Base-by-base conservation (phyloP, 2,113 vertebrate species). In the Pipra filicauda region DNA sequence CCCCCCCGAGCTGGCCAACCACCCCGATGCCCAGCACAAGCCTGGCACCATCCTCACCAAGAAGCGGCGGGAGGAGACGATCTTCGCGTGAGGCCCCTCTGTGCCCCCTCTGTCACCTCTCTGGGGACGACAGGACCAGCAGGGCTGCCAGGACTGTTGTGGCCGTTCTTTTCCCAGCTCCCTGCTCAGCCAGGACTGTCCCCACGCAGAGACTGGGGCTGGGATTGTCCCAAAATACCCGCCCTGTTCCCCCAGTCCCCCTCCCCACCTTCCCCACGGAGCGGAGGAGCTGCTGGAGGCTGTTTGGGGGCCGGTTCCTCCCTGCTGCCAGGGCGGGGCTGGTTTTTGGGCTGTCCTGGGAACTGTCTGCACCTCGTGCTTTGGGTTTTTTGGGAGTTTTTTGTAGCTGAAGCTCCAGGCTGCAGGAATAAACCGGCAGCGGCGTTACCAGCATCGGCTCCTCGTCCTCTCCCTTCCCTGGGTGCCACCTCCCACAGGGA, bases 31-130 rank as follows among this genome's bases (percentile, higher is more conserved):
- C 66, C 99, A 99, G 96, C 99, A 99, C 98, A 99, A 99, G 46
- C 99, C 99, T 0, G 99, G 99, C 94, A 99, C 99, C 93, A 99
- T 99, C 98, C 99, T 99, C 91, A 99, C 99, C 97, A 99, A 99
- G 98, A 99, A 99, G 98, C 98, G 99, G 24, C 98, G 99, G 37
- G 99, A 99, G 95, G 99, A 99, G 97, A 99, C 99, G 86, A 99
- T 99, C 97, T 99, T 99, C 21, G 99, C 99, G n/a, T 99, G 97
- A 99, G 55, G 2, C 15, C 35, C 54, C 0, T 3, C 59, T 2
- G 5, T 37, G 8, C 23, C 49, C 4, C 23, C 48, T 16, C 9
- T 0, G 0, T 37, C 79, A 21, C 62, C 64, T 9, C 41, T 58
- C 18, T 0, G 7, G 85, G 89, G 70, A 46, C 15, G 5, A 11